Evolutionary conservation across 2,113 vertebrate species (phyloP).

Genomic region (Anguilla rostrata): DNA sequence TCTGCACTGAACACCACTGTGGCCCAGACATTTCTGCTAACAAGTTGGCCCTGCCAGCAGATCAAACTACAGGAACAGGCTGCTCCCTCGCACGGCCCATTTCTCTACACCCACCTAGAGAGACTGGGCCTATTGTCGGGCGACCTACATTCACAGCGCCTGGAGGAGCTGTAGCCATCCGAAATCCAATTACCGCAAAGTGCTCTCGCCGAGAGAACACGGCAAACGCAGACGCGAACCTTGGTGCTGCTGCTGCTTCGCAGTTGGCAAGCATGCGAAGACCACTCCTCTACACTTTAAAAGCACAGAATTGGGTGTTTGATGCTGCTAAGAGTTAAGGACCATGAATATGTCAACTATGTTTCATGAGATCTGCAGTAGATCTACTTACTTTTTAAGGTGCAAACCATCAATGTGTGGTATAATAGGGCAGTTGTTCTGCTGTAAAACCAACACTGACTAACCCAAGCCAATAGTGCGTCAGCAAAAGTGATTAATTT

Average conservation of each 20-base stretch:
- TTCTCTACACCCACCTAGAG: conserved; percentile 27
- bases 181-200: conserved; percentile 50
- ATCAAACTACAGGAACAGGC: not conserved
- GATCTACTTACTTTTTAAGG: not conserved
- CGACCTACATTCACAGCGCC: conserved; percentile 42
- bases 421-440: not conserved
- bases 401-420: not conserved
- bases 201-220: conserved; percentile 26
- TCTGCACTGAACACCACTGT: not conserved
- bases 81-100: not conserved
- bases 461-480: not conserved
- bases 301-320: not conserved
- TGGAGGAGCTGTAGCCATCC: conserved; percentile 37
- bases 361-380: not conserved
- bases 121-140: conserved; percentile 36
- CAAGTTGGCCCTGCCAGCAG: conserved; percentile 31
- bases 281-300: not conserved
- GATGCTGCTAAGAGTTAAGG: not conserved
- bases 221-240: conserved; percentile 30
- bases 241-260: conserved; percentile 28
- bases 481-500: not conserved
- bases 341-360: not conserved
- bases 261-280: conserved; percentile 27
- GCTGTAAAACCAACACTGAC: not conserved
- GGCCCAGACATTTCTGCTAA: conserved; percentile 28